These are phyloP conservation scores for Argentina silus DNA, from an alignment of 2,797 vertebrate genomes.

Conservation along the genomic window DNA sequence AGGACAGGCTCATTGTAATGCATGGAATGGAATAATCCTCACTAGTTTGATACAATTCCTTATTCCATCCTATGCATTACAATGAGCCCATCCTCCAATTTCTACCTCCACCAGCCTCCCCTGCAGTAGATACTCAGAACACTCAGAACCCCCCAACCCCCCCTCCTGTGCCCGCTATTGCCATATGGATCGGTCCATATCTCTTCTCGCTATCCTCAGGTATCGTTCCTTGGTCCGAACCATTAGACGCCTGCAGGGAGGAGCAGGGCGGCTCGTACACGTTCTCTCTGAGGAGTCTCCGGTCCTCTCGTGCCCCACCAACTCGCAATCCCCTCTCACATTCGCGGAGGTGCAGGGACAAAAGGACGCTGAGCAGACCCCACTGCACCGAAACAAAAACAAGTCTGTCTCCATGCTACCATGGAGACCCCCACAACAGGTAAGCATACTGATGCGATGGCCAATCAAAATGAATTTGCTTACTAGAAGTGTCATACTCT, in stretches of 20 bases:
- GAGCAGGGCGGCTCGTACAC: background rate
- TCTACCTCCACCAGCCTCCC: too few relatives aligned
- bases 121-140: background rate
- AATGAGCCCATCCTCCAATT: too few relatives aligned
- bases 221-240: slow-evolving; percentile 54
- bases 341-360: background rate
- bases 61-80: too few relatives aligned
- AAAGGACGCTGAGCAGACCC: background rate
- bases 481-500: background rate
- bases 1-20: too few relatives aligned
- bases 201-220: slow-evolving; percentile 39
- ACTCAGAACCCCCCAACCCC: too few relatives aligned
- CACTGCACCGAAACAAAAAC: slow-evolving; percentile 21
- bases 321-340: background rate
- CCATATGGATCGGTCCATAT: background rate
- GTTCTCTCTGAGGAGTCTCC: slow-evolving; percentile 23
- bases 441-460: slow-evolving; percentile 22
- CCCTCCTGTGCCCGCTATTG: too few relatives aligned
- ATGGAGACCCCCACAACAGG: slow-evolving; percentile 68
- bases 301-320: background rate
- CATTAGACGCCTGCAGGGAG: slow-evolving; percentile 31
- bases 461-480: background rate
- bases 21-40: too few relatives aligned
- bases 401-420: slow-evolving; percentile 42
- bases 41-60: too few relatives aligned